Evolutionary conservation across 1,140 invertebrate genomes (phyloP).

Genomic region (Phymorhynchus buccinoides): DNA sequence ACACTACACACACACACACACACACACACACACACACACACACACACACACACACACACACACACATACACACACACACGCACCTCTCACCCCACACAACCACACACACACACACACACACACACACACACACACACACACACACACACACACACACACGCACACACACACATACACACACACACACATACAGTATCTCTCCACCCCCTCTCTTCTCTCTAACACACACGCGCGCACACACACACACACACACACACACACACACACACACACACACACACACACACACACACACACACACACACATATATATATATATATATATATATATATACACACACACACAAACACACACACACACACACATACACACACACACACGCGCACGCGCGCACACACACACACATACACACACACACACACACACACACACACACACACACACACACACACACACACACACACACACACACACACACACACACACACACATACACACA

Average conservation of each 20-base stretch:
- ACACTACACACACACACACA: not conserved
- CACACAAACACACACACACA: slow-evolving; percentile 24
- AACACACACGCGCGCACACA: not conserved
- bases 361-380: slow-evolving; percentile 19
- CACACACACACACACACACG: not conserved
- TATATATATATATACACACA: no score
- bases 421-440: no score
- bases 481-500: no score
- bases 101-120: no score
- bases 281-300: not conserved
- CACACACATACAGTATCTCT: not conserved
- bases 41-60: not conserved
- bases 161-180: not conserved
- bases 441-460: no score
- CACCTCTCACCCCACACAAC: no score
- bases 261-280: not conserved
- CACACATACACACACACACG: no score
- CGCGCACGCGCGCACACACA: not conserved
- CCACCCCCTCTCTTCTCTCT: not conserved
- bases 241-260: slow-evolving; percentile 23
- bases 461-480: no score
- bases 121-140: no score
- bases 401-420: no score
- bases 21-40: not conserved
- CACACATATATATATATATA: no score